Evolutionary conservation across 2,888 invertebrate species (phyloP).

Genomic region (Pherbina coryleti): DNA sequence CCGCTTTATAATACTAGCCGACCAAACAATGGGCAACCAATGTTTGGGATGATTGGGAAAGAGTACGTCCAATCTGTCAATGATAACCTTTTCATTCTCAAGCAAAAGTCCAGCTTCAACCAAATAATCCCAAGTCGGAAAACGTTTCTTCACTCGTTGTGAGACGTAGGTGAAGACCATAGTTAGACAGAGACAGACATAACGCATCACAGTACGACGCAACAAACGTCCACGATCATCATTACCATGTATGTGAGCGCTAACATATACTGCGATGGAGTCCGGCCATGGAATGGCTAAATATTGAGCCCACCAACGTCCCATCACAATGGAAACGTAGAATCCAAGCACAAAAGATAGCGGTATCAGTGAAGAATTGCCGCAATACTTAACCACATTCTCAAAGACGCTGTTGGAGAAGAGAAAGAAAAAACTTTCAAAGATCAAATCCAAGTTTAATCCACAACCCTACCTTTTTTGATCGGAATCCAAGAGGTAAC

Average conservation of each 20-base stretch:
- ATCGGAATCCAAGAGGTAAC: conserved; percentile 43
- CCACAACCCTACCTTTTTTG: conserved; percentile 48
- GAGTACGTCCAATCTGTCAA: conserved; percentile 80
- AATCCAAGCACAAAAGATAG: conserved; percentile 93
- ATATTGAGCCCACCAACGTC: conserved; percentile 91
- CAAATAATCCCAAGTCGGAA: conserved; percentile 84
- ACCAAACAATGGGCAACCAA: conserved; percentile 93
- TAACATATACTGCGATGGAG: conserved; percentile 84
- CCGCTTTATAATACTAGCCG: conserved; percentile 86
- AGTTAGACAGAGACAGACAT: conserved; percentile 85
- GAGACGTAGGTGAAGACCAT: conserved; percentile 88
- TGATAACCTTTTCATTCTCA: conserved; percentile 83
- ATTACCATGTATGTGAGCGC: conserved; percentile 83
- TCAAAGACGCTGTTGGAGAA: conserved; percentile 78
- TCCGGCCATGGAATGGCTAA: conserved; percentile 87
- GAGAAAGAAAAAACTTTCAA: background rate
- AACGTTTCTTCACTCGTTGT: conserved; percentile 88
- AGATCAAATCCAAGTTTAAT: background rate
- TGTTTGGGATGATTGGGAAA: conserved; percentile 88
- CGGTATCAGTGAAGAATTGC: conserved; percentile 85
- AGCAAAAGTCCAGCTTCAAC: conserved; percentile 85
- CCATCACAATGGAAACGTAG: conserved; percentile 91
- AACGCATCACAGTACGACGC: conserved; percentile 84
- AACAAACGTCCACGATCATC: conserved; percentile 84
- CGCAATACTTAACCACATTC: conserved; percentile 83